Conservation (phyloP, 2,113 vertebrate genomes). For the Sebastes schlegelii region DNA sequence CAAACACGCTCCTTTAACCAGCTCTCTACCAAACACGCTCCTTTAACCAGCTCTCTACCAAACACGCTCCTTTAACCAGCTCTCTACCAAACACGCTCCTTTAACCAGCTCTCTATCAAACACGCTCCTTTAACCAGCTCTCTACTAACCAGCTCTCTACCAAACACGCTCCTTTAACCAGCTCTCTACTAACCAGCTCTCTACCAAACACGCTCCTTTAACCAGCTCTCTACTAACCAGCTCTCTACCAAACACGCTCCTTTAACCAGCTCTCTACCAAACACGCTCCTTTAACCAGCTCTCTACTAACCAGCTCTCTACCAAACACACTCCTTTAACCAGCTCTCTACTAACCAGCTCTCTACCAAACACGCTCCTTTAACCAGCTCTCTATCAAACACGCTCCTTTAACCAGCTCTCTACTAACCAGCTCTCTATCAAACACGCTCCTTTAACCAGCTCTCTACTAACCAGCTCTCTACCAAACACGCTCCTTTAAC, state of each 20-base stretch:
- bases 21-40: background rate
- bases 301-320: too few relatives aligned
- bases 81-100: background rate
- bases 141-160: too few relatives aligned
- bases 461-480: too few relatives aligned
- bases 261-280: background rate
- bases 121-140: background rate
- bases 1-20: too few relatives aligned
- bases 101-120: background rate
- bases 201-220: background rate
- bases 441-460: background rate
- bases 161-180: background rate
- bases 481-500: background rate
- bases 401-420: background rate
- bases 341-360: too few relatives aligned
- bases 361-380: background rate
- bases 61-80: too few relatives aligned
- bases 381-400: background rate
- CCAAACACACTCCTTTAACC: background rate
- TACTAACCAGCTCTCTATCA: too few relatives aligned
- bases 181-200: too few relatives aligned
- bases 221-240: too few relatives aligned
- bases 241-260: background rate
- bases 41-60: too few relatives aligned
- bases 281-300: background rate